Percentiles rank a stretch among this genome's conserved stretches.
Evolutionary conservation across 92 coral and sea anemone genomes (phyloP).

Genomic region (Phymanthus crucifer): DNA sequence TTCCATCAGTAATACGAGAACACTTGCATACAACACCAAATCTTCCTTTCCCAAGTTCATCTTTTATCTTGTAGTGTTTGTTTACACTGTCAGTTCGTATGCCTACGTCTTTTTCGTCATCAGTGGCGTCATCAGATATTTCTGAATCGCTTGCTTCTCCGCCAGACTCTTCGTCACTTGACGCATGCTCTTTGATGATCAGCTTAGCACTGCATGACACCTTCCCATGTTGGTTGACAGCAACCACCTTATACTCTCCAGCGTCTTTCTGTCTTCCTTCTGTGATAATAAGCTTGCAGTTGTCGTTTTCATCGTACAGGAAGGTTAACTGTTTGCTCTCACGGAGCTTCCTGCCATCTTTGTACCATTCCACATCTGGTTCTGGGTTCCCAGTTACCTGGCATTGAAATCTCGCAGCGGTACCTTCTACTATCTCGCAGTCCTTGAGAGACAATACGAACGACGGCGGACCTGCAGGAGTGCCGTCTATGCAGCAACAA

Average conservation of each 20-base stretch:
- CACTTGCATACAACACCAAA: slow-evolving; percentile 98
- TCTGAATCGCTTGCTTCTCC: slow-evolving; percentile 73
- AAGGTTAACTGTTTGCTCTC: slow-evolving; percentile 97
- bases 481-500: slow-evolving; percentile 77
- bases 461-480: slow-evolving; percentile 96
- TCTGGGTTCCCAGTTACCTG: slow-evolving; percentile 90
- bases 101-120: slow-evolving; percentile 58
- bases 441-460: slow-evolving; percentile 81
- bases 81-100: slow-evolving; percentile 71
- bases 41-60: slow-evolving; percentile 95
- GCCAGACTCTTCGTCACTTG: slow-evolving; percentile 74
- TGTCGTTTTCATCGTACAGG: slow-evolving; percentile 90
- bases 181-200: slow-evolving; percentile 64
- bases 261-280: slow-evolving; percentile 91
- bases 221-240: slow-evolving; percentile 84
- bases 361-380: slow-evolving; percentile 95
- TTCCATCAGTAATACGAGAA: slow-evolving; percentile 77
- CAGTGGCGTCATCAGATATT: slow-evolving; percentile 70
- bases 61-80: slow-evolving; percentile 78
- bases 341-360: slow-evolving; percentile 76
- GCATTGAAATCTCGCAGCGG: slow-evolving; percentile 97
- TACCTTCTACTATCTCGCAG: slow-evolving; percentile 92
- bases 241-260: slow-evolving; percentile 94
- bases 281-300: slow-evolving; percentile 91
- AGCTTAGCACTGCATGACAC: slow-evolving; percentile 83